These are phyloP conservation scores for Fulmarus glacialis DNA, from an alignment of 2,113 vertebrate genomes.

Conservation along the genomic window DNA sequence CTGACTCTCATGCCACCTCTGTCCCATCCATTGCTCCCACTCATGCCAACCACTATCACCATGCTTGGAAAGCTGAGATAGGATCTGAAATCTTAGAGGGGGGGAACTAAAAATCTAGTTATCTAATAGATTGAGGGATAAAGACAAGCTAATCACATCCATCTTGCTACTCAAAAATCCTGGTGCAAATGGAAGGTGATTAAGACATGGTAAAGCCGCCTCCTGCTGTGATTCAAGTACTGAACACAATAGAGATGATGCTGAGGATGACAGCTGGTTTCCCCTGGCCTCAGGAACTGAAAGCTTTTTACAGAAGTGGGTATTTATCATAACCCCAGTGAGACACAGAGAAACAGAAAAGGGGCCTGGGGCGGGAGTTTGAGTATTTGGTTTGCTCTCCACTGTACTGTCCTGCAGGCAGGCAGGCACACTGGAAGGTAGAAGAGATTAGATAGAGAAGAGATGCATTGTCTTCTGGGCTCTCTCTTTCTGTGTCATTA, in stretches of 20 bases:
- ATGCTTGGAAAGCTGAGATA: not conserved
- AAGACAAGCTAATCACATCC: not conserved
- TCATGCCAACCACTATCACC: not conserved
- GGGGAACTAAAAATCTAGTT: not conserved
- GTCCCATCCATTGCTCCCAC: not conserved
- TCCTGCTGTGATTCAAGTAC: not conserved
- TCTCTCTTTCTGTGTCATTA: not conserved
- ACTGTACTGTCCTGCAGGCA: not conserved
- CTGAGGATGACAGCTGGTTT: not conserved
- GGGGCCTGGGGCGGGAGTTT: not conserved
- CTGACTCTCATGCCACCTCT: not conserved
- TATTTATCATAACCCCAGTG: not conserved
- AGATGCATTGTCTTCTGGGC: slow-evolving; percentile 6
- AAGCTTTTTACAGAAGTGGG: not conserved
- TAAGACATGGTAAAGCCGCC: not conserved
- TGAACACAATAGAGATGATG: not conserved
- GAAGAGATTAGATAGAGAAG: not conserved
- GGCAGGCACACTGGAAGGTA: not conserved
- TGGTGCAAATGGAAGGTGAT: not conserved
- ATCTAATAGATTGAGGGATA: not conserved
- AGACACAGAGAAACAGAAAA: not conserved
- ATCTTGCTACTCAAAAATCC: rapidly evolving
- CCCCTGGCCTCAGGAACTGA: not conserved
- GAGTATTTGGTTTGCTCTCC: not conserved
- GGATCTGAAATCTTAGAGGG: not conserved